phyloP scores from a whole-genome alignment of 1,140 invertebrate species.

The Callitettix versicolor region DNA sequence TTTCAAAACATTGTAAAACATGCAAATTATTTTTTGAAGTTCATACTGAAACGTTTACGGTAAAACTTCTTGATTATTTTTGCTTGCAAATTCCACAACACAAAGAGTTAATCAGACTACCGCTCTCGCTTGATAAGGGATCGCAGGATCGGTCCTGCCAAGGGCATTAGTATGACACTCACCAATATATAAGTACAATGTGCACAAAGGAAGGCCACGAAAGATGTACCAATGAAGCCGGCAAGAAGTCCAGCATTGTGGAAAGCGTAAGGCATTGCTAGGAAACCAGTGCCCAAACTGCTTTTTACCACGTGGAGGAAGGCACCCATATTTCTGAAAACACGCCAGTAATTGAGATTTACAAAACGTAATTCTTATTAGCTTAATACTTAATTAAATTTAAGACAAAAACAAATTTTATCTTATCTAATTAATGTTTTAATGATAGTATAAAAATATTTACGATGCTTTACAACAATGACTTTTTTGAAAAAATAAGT shows the following conservation, averaged over 20 bases:
- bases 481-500: neutral
- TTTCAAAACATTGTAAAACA: too few species aligned
- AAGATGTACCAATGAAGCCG: constrained; percentile 33
- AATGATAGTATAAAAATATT: neutral
- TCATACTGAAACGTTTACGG: too few species aligned
- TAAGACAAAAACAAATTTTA: neutral
- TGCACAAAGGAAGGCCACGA: constrained; percentile 36
- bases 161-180: constrained; percentile 1
- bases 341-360: neutral
- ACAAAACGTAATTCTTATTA: neutral
- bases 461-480: neutral
- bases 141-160: too few species aligned
- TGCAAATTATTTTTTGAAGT: too few species aligned
- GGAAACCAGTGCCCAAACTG: constrained; percentile 46
- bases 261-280: constrained; percentile 47
- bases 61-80: too few species aligned
- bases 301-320: constrained; percentile 41
- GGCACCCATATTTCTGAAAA: constrained; percentile 32
- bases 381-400: neutral
- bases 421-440: neutral
- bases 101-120: too few species aligned
- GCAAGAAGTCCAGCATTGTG: constrained; percentile 43
- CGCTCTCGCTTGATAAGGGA: too few species aligned
- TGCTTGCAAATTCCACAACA: too few species aligned
- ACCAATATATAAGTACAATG: constrained; percentile 41